Evolutionary conservation across 1,140 invertebrate genomes (phyloP).

Genomic region (Eufriesea mexicana): DNA sequence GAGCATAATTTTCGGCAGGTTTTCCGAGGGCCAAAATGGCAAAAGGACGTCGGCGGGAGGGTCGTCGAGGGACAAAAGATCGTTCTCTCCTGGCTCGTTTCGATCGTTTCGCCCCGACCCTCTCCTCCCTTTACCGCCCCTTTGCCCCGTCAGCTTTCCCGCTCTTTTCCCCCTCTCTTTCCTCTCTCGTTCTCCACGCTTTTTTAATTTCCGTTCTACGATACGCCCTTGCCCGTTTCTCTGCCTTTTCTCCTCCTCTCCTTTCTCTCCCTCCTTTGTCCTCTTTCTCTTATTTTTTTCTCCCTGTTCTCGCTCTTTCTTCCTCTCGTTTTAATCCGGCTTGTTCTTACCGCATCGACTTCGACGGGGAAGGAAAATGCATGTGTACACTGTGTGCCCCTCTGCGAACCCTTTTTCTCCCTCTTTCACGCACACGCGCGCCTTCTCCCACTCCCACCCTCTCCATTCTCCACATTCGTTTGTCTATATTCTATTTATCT

Average conservation of each 20-base stretch:
- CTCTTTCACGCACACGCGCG: background rate
- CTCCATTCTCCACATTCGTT: background rate
- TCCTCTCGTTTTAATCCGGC: conserved; percentile 21
- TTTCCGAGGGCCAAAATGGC: background rate
- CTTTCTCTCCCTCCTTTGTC: background rate
- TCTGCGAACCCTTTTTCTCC: conserved; percentile 5
- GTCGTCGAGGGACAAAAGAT: conserved; percentile 60
- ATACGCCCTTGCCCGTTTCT: conserved; percentile 22
- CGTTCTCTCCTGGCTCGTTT: conserved; percentile 45
- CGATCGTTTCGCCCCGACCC: conserved; percentile 24
- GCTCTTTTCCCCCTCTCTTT: background rate
- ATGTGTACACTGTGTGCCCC: conserved; percentile 2
- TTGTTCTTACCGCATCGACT: conserved; percentile 5
- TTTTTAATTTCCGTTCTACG: conserved; percentile 47
- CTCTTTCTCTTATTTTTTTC: background rate
- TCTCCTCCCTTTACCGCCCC: background rate
- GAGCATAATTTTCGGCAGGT: background rate
- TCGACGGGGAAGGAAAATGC: background rate
- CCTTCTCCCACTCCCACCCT: background rate
- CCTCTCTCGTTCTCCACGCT: conserved; percentile 11
- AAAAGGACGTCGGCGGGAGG: conserved; percentile 35
- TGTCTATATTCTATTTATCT: background rate
- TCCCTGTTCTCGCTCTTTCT: background rate
- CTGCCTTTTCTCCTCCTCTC: background rate
- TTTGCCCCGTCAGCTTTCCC: background rate